Conservation (phyloP, 35 echinoderm and acorn worm species). For the Heliocidaris tuberculata region DNA sequence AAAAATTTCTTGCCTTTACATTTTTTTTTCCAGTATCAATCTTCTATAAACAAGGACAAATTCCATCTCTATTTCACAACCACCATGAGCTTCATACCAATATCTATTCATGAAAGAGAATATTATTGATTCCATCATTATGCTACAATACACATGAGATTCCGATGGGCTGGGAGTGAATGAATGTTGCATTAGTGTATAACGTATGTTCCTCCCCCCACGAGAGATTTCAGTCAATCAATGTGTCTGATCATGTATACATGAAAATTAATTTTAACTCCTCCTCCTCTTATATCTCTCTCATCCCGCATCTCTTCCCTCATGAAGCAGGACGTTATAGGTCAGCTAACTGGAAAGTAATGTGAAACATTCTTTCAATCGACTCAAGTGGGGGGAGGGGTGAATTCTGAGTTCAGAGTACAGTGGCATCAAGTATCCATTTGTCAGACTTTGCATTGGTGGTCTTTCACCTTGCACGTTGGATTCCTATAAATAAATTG, state of each 20-base stretch:
- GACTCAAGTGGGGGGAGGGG: not conserved
- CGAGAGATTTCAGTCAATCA: not conserved
- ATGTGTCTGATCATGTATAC: not conserved
- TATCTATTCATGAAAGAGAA: not conserved
- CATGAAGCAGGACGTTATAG: not conserved
- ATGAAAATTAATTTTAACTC: not conserved
- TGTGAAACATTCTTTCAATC: not conserved
- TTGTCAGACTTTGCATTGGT: not conserved
- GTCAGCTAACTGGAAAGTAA: not conserved
- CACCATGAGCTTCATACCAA: not conserved
- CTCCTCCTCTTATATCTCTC: not conserved
- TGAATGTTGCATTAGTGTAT: conserved; percentile 18
- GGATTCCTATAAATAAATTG: not conserved
- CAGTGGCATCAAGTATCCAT: not conserved
- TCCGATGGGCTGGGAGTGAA: not conserved
- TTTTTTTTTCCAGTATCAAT: not conserved
- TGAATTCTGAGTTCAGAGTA: not conserved
- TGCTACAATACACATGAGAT: conserved; percentile 10
- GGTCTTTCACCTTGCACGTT: not conserved
- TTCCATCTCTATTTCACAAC: not conserved
- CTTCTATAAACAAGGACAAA: not conserved
- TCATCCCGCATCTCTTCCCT: not conserved
- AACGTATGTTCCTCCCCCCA: not conserved
- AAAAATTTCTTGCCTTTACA: not conserved
- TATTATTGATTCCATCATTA: conserved; percentile 13